Base-by-base conservation (phyloP, 2,797 vertebrate species). In the Sarcophilus harrisii region DNA sequence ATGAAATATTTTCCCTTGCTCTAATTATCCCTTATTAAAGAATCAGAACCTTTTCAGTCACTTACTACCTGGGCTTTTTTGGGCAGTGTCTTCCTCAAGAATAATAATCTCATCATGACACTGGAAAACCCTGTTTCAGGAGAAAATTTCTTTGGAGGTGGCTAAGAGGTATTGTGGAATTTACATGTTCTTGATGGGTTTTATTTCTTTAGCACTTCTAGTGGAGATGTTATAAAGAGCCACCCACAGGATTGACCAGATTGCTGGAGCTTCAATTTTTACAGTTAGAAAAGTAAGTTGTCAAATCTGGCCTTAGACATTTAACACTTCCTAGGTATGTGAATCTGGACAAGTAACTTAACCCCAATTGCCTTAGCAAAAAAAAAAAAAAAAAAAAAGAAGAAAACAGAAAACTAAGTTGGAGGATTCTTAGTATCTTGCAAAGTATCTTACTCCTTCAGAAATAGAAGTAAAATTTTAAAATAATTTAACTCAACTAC, bases 1-100 rank as follows among this genome's bases (percentile, higher is more conserved):
- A 92, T 94, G 89, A 93, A 90, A 92, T 57, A n/a, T 81, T 97
- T 95, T 90, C 38, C 45, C 38, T 94, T 96, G 55, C 87, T 73
- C 16, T 30, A 62, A 58, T 57, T 59, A 92, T 73, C 14, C 92
- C 93, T 95, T 95, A 94, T 92, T 29, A 54, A 93, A 58, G 93
- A 92, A 52, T 94, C 54, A 91, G 27, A 16, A 29, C 10, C n/a
- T 45, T 27, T 12, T 90, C 57, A 55, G 87, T 95, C 73, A 18
- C 58, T 95, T 96, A 91, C 89, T 58, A 54, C 93, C 73, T 87
- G 55, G 52, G 49, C n/a, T 96, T 58, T 96, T 58, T 52, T 59
- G 91, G 90, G 29, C 95, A 95, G 73, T 91, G 62, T 38, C 92
- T 92, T 66, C 3, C 9, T 90, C 6, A 89, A 54, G 93, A 60